phyloP scores from a whole-genome alignment of 2,113 vertebrate species.

The Antigone vipio region DNA sequence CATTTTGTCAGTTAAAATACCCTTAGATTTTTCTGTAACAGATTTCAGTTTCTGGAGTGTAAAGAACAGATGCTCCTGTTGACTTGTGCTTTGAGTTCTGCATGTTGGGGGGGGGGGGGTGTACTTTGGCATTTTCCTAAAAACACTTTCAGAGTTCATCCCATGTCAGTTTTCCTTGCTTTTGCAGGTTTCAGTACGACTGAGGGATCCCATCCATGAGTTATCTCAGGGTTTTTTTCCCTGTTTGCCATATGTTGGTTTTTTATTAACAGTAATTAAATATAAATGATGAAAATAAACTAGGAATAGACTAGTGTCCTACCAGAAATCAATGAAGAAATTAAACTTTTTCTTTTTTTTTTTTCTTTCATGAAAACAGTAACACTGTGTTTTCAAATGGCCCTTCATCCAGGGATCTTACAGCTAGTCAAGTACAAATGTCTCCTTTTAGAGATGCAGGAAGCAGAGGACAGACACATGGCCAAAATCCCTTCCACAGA shows the following conservation, averaged over 20 bases:
- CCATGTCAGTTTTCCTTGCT: not conserved
- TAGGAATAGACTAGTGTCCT: not conserved
- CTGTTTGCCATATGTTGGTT: not conserved
- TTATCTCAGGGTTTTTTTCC: not conserved
- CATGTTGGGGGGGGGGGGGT: not conserved
- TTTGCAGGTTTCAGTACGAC: not conserved
- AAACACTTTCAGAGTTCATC: not conserved
- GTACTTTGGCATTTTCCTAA: not conserved
- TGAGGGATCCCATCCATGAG: not conserved
- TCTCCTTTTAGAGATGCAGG: not conserved
- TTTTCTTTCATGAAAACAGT: not conserved
- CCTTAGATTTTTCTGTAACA: not conserved
- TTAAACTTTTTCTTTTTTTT: not conserved
- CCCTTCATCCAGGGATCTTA: not conserved
- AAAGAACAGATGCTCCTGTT: not conserved
- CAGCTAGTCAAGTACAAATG: not conserved
- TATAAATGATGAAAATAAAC: not conserved
- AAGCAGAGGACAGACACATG: fast-evolving
- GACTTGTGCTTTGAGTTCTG: not conserved
- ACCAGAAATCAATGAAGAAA: not conserved
- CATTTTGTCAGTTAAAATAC: not conserved
- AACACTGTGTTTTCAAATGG: not conserved
- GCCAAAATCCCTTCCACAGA: not conserved
- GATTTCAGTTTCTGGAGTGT: not conserved
- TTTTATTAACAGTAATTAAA: not conserved